Evolutionary conservation across 2,888 invertebrate species (phyloP), one percentile per base, ranked within the genome.

Genomic region (Drosophila koepferae): DNA sequence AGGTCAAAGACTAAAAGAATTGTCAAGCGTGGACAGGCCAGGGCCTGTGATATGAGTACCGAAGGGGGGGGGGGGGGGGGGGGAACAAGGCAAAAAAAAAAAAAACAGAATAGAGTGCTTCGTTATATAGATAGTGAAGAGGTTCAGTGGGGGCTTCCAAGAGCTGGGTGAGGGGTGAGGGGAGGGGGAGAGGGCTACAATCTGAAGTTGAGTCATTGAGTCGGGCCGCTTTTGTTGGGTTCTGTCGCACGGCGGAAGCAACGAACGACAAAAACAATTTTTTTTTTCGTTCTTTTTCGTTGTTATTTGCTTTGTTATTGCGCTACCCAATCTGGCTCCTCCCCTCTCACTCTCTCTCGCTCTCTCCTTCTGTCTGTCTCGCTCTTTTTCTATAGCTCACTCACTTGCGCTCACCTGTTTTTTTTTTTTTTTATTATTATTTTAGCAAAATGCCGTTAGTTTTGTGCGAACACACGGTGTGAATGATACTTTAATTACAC

Each of bases 401-500:
- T 59, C 31, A 36, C 54, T 38, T 49, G 40, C 41, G 59, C 53
- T 59, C 40, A 54, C 38, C 51, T 49, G 44, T 28, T 65, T 64
- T 62, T 80, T 43, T 62, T 80, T 43, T 46, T 12, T 46, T 63
- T 77, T 77, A 80, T 81, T 86, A 78, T 89, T 80, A 88, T 86
- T 89, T 87, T 78, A 87, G 88, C 87, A 89, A 89, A 86, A 85
- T 71, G 65, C 86, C 86, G 86, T 86, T 86, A 87, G 87, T 69
- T 80, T 78, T 89, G 87, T 85, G 87, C 89, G 87, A 86, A 77
- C 89, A 85, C 77, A 51, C 89, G 87, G 87, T 86, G 86, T 89
- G 86, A 87, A 86, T 86, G 87, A 86, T 86, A 86, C 89, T 89
- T 89, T 86, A 89, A 86, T 86, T 89, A 77, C 87, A 77, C 48